These are phyloP conservation scores for Frankliniella intonsa DNA, from an alignment of 2,888 invertebrate genomes.

Conservation along the genomic window DNA sequence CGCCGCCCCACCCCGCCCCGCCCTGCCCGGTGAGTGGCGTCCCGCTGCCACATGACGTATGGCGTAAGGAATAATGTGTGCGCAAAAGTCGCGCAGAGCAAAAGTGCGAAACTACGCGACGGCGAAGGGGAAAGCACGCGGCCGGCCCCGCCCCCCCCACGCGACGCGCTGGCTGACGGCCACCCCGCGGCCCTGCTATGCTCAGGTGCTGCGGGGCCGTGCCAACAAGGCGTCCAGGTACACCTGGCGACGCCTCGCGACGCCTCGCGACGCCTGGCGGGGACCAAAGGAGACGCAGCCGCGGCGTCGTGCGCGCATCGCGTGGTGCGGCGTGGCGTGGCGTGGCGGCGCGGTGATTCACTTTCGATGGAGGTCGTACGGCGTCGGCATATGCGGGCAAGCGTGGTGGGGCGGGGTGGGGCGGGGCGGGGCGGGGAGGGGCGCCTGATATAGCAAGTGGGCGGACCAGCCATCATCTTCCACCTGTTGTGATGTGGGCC, in stretches of 20 bases:
- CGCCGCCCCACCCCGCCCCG: neutral
- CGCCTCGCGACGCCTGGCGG: too few relatives aligned
- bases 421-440: neutral
- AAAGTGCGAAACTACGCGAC: too few relatives aligned
- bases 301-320: neutral
- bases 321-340: neutral
- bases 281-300: neutral
- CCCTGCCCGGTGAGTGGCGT: neutral
- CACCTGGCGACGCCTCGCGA: too few relatives aligned
- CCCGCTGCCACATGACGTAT: neutral
- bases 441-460: neutral
- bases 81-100: neutral
- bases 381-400: neutral
- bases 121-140: neutral
- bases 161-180: too few relatives aligned
- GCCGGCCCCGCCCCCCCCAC: too few relatives aligned
- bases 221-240: neutral
- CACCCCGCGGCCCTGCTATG: too few relatives aligned
- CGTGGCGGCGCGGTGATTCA: slow-evolving; percentile 8
- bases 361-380: slow-evolving; percentile 25
- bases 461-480: slow-evolving; percentile 19
- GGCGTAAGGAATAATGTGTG: neutral
- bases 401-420: neutral
- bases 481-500: slow-evolving; percentile 20
- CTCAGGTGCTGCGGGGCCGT: neutral